These are phyloP conservation scores for Eulemur mongoz DNA, from an alignment of 2,797 vertebrate species.

Conservation along the genomic window DNA sequence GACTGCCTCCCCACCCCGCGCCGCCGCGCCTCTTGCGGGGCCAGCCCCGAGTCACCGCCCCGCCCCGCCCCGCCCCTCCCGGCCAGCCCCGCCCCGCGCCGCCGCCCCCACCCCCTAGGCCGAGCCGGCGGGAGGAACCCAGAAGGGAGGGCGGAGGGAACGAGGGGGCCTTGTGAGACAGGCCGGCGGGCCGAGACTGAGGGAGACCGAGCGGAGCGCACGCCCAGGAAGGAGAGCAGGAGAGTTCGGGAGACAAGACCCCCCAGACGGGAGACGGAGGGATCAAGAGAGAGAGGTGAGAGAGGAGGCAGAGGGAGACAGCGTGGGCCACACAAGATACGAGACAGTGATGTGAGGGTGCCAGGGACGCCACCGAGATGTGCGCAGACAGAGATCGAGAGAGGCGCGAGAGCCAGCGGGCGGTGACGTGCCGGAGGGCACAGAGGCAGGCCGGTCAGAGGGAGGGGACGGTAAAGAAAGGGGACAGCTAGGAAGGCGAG, in stretches of 20 bases:
- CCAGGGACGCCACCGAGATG: background rate
- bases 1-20: constrained; percentile 75
- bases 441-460: background rate
- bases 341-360: background rate
- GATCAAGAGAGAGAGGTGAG: constrained; percentile 43
- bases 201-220: constrained; percentile 19
- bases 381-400: background rate
- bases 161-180: background rate
- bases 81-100: constrained; percentile 52
- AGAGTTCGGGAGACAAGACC: background rate
- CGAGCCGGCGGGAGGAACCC: constrained; percentile 34
- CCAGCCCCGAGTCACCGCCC: constrained; percentile 67
- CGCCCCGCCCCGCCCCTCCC: constrained; percentile 62
- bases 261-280: background rate
- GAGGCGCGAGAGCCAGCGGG: background rate
- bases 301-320: background rate
- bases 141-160: constrained; percentile 50
- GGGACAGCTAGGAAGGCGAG: background rate
- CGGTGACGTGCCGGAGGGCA: constrained; percentile 47
- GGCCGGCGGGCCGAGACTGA: background rate
- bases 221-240: background rate
- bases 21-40: constrained; percentile 69
- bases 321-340: background rate
- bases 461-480: background rate
- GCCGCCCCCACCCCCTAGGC: constrained; percentile 70